Conservation (phyloP, 2,888 invertebrate genomes). For the Zygogramma bicolorata region DNA sequence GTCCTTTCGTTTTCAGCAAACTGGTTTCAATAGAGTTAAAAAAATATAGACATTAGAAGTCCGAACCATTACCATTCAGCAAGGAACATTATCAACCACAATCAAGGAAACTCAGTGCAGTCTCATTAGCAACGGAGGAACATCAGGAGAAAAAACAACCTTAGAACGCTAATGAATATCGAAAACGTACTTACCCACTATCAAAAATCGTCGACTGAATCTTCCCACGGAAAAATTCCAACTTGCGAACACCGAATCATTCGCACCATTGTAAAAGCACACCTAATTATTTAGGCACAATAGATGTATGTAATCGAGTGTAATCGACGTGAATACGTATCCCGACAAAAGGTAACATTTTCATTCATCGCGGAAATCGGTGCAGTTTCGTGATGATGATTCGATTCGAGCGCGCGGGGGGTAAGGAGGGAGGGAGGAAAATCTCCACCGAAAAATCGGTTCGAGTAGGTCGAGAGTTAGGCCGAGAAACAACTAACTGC, state of each 20-base stretch:
- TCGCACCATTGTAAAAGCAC: constrained; percentile 34
- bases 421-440: constrained; percentile 13
- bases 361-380: constrained; percentile 12
- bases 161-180: not conserved
- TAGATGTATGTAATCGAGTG: constrained; percentile 6
- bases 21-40: no score
- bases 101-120: not conserved
- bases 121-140: not conserved
- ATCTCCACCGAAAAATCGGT: constrained; percentile 25
- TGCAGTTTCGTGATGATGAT: not conserved
- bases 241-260: constrained; percentile 39
- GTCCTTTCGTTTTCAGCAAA: no score
- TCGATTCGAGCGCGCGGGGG: not conserved
- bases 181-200: constrained; percentile 9
- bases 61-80: no score
- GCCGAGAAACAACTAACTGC: constrained; percentile 46
- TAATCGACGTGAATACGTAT: not conserved
- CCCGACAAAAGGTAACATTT: constrained; percentile 14
- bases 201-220: constrained; percentile 12
- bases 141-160: not conserved
- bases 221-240: constrained; percentile 39
- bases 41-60: no score
- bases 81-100: no score
- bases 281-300: constrained; percentile 23
- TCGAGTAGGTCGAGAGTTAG: constrained; percentile 28